These are phyloP conservation scores for Chamaetylas fuelleborni DNA, from an alignment of 2,113 vertebrate species.

Conservation along the genomic window DNA sequence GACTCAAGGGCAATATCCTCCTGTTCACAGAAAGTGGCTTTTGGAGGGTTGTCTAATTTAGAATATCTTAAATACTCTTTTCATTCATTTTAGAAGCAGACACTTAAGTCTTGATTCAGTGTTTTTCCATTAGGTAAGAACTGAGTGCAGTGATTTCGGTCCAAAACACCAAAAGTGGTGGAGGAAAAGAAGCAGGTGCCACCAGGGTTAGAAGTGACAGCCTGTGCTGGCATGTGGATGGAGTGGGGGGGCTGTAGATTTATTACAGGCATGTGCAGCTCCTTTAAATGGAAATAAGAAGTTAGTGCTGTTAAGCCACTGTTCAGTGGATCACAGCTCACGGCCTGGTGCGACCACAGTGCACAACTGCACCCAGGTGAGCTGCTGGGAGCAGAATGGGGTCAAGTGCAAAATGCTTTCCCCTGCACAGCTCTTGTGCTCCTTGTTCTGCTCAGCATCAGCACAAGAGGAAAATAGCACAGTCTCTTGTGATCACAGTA, in stretches of 20 bases:
- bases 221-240: not conserved
- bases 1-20: not conserved
- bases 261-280: not conserved
- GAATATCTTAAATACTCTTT: not conserved
- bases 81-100: not conserved
- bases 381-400: not conserved
- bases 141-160: not conserved
- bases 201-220: not conserved
- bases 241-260: too few relatives aligned
- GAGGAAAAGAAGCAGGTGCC: not conserved
- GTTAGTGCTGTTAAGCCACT: not conserved
- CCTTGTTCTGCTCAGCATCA: not conserved
- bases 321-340: not conserved
- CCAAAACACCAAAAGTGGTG: not conserved
- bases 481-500: not conserved
- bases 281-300: not conserved
- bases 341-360: not conserved
- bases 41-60: not conserved
- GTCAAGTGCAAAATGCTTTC: not conserved
- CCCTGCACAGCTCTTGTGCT: accelerated
- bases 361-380: not conserved
- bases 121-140: not conserved
- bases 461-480: accelerated
- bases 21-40: not conserved
- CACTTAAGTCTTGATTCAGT: not conserved